Evolutionary conservation across 2,797 vertebrate genomes (phyloP).

Genomic region (Danio aesculapii): DNA sequence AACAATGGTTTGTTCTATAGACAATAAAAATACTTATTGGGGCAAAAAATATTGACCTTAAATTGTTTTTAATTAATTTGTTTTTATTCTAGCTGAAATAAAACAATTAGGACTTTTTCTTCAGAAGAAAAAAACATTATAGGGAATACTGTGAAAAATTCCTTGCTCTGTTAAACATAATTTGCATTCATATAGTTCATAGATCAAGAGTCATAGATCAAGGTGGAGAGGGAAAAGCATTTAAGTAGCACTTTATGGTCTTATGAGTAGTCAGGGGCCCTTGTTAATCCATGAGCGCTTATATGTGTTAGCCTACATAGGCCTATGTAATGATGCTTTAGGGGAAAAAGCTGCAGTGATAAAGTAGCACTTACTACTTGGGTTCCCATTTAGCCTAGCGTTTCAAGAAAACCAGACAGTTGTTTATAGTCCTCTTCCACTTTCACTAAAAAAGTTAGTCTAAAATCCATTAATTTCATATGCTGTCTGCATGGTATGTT

Average conservation of each 20-base stretch:
- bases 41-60: too few species aligned
- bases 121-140: too few species aligned
- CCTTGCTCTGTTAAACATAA: too few species aligned
- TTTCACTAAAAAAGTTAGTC: neutral
- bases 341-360: neutral
- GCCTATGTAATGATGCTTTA: neutral
- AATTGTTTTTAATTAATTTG: too few species aligned
- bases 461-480: neutral
- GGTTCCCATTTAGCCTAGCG: neutral
- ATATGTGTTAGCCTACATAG: neutral
- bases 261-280: conserved; percentile 25
- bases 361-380: conserved; percentile 24
- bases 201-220: conserved; percentile 11
- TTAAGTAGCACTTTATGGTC: neutral
- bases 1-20: too few species aligned
- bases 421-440: conserved; percentile 20
- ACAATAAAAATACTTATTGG: too few species aligned
- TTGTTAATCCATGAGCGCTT: conserved; percentile 7
- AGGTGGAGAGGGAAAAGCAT: neutral
- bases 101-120: too few species aligned
- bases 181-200: conserved; percentile 10
- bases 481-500: neutral
- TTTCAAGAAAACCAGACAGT: conserved; percentile 10
- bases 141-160: too few species aligned
- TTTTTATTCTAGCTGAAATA: too few species aligned